These are phyloP conservation scores for Myotis yumanensis DNA, from an alignment of 2,113 vertebrate genomes.

Conservation along the genomic window DNA sequence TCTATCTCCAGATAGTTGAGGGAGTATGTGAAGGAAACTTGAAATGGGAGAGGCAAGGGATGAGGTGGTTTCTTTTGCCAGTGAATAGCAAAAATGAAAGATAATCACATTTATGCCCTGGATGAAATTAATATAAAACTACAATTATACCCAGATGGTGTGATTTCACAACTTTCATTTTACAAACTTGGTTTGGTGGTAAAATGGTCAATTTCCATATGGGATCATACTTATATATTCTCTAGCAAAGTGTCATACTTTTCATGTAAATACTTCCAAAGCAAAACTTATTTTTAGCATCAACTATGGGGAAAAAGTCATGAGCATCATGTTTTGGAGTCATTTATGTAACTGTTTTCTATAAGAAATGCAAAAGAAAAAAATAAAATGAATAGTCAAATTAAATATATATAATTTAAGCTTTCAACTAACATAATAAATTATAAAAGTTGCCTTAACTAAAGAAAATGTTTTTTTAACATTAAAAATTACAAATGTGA, in stretches of 20 bases:
- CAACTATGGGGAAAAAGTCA: conserved; percentile 68
- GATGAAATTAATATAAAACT: conserved; percentile 72
- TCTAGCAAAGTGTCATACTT: conserved; percentile 75
- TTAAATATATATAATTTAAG: neutral
- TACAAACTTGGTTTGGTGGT: conserved; percentile 73
- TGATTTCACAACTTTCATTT: conserved; percentile 77
- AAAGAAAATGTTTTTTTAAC: neutral
- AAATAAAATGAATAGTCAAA: conserved; percentile 53
- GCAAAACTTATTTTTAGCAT: conserved; percentile 73
- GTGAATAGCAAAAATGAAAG: conserved; percentile 33
- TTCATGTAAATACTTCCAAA: conserved; percentile 79
- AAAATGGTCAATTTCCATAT: conserved; percentile 79
- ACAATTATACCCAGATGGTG: conserved; percentile 72
- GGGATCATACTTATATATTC: conserved; percentile 78
- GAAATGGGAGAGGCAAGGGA: neutral
- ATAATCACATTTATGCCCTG: conserved; percentile 51
- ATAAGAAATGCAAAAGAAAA: conserved; percentile 49
- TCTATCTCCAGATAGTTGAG: neutral
- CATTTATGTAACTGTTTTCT: conserved; percentile 73
- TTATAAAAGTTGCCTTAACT: neutral
- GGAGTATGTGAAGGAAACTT: neutral
- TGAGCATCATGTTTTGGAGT: conserved; percentile 64
- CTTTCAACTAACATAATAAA: neutral
- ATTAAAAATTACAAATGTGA: neutral
- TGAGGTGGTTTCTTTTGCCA: conserved; percentile 24